Percentiles rank a stretch among this genome's conserved stretches.
phyloP scores from a whole-genome alignment of 2,888 invertebrate genomes.

The Cephus sareptanus region DNA sequence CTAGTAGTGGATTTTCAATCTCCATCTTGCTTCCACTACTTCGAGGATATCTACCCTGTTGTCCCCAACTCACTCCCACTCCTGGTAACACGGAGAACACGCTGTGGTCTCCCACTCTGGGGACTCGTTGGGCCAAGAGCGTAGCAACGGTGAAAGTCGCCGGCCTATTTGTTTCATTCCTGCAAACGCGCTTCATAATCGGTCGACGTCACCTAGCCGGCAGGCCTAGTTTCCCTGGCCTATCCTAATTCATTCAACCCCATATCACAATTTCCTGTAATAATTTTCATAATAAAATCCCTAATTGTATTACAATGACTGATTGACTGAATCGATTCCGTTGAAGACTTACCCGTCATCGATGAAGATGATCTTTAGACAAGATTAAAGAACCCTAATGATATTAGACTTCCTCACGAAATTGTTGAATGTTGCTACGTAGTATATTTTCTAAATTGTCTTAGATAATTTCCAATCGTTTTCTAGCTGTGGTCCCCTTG shows the following conservation, averaged over 20 bases:
- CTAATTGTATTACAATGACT: background rate
- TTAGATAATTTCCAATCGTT: background rate
- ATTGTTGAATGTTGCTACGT: background rate
- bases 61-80: background rate
- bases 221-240: conserved; percentile 44
- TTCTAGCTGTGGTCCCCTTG: background rate
- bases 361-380: background rate
- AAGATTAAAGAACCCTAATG: background rate
- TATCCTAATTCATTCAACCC: background rate
- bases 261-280: background rate
- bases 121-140: conserved; percentile 23
- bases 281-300: background rate
- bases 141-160: conserved; percentile 58
- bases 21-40: background rate
- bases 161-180: conserved; percentile 62
- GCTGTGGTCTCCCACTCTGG: conserved; percentile 10
- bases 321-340: background rate
- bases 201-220: conserved; percentile 39
- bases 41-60: background rate
- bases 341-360: background rate
- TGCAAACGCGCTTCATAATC: conserved; percentile 38
- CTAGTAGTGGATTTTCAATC: background rate
- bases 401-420: background rate
- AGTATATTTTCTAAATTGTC: background rate
- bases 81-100: background rate